These are phyloP conservation scores for Canis aureus DNA, from an alignment of 2,113 vertebrate genomes.

Conservation along the genomic window DNA sequence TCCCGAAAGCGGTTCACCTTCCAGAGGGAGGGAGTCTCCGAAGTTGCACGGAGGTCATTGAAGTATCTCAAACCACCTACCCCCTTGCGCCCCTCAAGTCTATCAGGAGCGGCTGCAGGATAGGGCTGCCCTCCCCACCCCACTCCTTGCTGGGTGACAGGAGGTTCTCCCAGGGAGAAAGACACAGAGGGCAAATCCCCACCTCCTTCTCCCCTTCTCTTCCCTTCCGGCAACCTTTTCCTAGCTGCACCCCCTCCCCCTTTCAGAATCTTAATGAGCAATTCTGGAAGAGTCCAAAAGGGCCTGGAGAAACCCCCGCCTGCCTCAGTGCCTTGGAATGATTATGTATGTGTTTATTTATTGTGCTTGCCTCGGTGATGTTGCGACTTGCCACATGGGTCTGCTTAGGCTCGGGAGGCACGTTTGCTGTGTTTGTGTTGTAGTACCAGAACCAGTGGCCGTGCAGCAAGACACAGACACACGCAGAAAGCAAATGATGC, in stretches of 20 bases:
- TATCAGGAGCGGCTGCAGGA: neutral
- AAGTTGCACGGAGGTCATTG: constrained; percentile 75
- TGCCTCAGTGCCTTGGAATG: constrained; percentile 5
- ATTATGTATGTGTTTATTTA: constrained; percentile 3
- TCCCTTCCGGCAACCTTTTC: constrained; percentile 16
- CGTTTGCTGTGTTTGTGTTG: constrained; percentile 51
- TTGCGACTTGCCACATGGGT: constrained; percentile 75
- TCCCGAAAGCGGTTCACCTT: constrained; percentile 58
- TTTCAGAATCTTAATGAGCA: constrained; percentile 61
- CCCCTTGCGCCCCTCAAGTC: neutral
- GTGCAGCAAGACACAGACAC: neutral
- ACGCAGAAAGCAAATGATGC: constrained; percentile 48
- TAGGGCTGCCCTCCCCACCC: neutral
- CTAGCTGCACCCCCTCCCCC: neutral
- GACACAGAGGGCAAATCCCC: constrained; percentile 18
- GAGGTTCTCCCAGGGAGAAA: constrained; percentile 22
- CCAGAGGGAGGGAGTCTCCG: constrained; percentile 37
- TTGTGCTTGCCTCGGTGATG: constrained; percentile 62
- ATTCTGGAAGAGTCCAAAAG: constrained; percentile 75
- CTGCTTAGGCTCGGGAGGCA: constrained; percentile 50
- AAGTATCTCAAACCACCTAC: constrained; percentile 57
- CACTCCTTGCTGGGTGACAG: neutral
- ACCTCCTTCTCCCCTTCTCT: neutral
- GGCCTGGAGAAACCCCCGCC: constrained; percentile 71
- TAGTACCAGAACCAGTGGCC: constrained; percentile 9